Evolutionary conservation across 2,113 vertebrate genomes (phyloP), one percentile per base, ranked within the genome.

Genomic region (Menura novaehollandiae): DNA sequence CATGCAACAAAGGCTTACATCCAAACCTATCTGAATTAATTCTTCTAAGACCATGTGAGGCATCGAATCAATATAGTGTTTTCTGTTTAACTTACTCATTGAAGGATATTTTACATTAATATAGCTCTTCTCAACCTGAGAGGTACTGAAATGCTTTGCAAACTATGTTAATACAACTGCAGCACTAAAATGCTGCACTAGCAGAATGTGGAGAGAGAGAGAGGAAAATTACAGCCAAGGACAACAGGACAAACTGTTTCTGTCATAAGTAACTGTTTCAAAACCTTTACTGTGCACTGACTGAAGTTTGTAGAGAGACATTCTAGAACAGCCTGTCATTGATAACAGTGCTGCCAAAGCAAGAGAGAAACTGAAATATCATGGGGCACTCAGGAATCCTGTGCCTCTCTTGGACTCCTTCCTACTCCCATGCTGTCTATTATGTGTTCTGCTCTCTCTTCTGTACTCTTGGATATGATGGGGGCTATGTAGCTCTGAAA

Each of bases 31-130:
- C 73, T 75, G 90, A 94, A 86, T 85, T 94, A 95, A 92, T 94
- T 89, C 59, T 67, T 79, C 44, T 89, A 94, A 95, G 94, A 92
- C 49, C 81, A 89, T 91, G 76, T 66, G 74, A 95, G 52, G 83
- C 71, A 83, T n/a, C 77, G 90, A 96, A 96, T 95, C 91, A 89
- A 92, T 92, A 92, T 2, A 51, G 41, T 77, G 80, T 94, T 95
- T 95, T 85, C 90, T 92, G 90, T 89, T 95, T 94, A 97, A 95
- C 83, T 91, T 89, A 74, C 88, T 89, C 77, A 93, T 75, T 20
- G 22, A 92, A 93, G 68, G 95, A 83, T 95, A 92, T 95, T 95
- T 97, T 95, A 77, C 47, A 68, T 81, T 92, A 94, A 88, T 91
- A 81, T 67, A 92, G 63, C 26, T 72, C 80, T 93, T 93, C 76